phyloP scores from a whole-genome alignment of 30 jellyfish, hydroid and myxozoan species.

The Pelagia noctiluca region DNA sequence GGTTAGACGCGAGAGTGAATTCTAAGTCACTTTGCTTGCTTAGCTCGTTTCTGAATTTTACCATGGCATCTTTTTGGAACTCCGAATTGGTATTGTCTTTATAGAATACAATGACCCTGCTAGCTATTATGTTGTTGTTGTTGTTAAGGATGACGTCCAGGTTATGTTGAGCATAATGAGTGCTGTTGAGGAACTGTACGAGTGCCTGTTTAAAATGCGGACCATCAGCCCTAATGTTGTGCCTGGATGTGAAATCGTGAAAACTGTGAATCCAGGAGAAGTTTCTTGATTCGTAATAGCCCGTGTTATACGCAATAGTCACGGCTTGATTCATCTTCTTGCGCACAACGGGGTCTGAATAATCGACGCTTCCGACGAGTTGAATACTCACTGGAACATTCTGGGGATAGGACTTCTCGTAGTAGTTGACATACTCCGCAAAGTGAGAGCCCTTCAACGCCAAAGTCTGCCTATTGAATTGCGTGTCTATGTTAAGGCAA shows the following conservation, averaged over 20 bases:
- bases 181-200: constrained; percentile 12
- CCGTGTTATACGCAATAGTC: constrained; percentile 40
- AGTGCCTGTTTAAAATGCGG: constrained; percentile 24
- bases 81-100: constrained; percentile 34
- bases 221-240: constrained; percentile 14
- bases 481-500: constrained; percentile 18
- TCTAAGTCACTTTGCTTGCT: constrained; percentile 1
- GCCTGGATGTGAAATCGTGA: constrained; percentile 4
- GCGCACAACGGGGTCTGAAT: constrained; percentile 49
- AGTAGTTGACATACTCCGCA: constrained; percentile 19
- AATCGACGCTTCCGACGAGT: constrained; percentile 26
- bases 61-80: constrained; percentile 61
- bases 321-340: constrained; percentile 19
- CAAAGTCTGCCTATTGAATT: constrained; percentile 23
- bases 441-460: constrained; percentile 26
- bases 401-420: constrained; percentile 44
- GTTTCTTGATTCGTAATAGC: constrained; percentile 54
- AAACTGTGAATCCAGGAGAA: constrained; percentile 48
- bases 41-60: no score
- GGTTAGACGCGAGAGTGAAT: constrained; percentile 3
- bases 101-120: constrained; percentile 25
- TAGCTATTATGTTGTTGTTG: constrained; percentile 38
- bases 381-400: constrained; percentile 49
- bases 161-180: constrained; percentile 12
- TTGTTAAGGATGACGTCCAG: constrained; percentile 31